Conservation (phyloP, 2,888 invertebrate species). For the Artemia sinica region DNA sequence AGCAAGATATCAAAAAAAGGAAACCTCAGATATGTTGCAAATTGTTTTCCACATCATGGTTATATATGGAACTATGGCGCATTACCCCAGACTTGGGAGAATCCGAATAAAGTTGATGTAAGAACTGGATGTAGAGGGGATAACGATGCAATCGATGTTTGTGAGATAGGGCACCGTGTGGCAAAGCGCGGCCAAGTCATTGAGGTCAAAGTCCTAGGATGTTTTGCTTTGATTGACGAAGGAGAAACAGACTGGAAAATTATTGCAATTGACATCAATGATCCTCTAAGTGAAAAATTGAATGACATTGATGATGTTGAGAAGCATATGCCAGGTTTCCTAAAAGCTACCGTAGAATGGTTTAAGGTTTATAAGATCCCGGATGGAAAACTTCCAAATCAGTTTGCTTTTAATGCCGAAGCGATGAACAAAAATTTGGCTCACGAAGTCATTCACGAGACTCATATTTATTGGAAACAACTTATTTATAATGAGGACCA, state of each 20-base stretch:
- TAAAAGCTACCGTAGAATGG: slow-evolving; percentile 95
- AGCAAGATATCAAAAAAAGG: slow-evolving; percentile 96
- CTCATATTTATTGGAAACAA: slow-evolving; percentile 52
- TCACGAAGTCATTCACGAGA: slow-evolving; percentile 57
- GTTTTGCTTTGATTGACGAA: slow-evolving; percentile 86
- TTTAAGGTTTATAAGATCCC: slow-evolving; percentile 98
- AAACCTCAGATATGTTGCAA: slow-evolving; percentile 79
- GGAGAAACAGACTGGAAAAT: slow-evolving; percentile 99
- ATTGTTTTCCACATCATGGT: slow-evolving; percentile 98
- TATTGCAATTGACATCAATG: slow-evolving; percentile 76
- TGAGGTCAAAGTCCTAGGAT: slow-evolving; percentile 77
- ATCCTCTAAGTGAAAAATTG: slow-evolving; percentile 67
- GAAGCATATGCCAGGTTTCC: slow-evolving; percentile 74
- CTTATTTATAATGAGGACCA: slow-evolving; percentile 45
- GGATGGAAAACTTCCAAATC: slow-evolving; percentile 86
- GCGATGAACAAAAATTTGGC: slow-evolving; percentile 74
- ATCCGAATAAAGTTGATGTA: slow-evolving; percentile 74
- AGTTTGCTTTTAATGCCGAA: slow-evolving; percentile 91
- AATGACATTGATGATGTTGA: slow-evolving; percentile 79
- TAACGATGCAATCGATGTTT: slow-evolving; percentile 94
- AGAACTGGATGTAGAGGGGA: slow-evolving; percentile 86
- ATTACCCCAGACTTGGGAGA: slow-evolving; percentile 98
- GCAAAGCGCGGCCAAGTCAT: slow-evolving; percentile 55
- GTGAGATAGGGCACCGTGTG: slow-evolving; percentile 72
- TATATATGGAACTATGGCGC: slow-evolving; percentile 99